Percentiles rank a stretch among this genome's conserved stretches.
Conservation (phyloP, 2,113 vertebrate species). For the Gnathonemus echidnorhynchus region DNA sequence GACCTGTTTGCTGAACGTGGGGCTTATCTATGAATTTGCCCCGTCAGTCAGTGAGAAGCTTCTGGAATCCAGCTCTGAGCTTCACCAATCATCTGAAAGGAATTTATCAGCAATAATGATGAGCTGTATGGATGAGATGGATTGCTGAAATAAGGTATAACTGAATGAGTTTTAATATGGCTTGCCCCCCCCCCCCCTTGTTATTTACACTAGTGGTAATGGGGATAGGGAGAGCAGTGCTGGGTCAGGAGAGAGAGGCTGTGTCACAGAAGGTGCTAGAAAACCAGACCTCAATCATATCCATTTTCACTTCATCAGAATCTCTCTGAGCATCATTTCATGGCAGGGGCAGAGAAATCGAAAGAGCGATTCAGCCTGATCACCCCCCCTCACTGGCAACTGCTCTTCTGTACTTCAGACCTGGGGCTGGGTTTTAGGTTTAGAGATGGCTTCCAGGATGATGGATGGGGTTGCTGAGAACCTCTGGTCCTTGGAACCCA, state of each 20-base stretch:
- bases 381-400: neutral
- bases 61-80: neutral
- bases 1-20: neutral
- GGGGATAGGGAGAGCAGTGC: neutral
- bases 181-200: neutral
- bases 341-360: neutral
- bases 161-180: neutral
- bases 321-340: neutral
- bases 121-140: neutral
- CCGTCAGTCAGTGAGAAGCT: neutral
- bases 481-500: neutral
- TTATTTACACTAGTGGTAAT: neutral
- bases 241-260: neutral
- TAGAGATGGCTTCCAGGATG: neutral
- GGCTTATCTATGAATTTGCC: neutral
- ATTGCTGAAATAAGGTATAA: neutral
- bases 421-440: neutral
- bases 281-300: neutral
- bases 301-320: neutral
- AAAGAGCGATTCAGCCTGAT: neutral
- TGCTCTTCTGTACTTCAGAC: neutral
- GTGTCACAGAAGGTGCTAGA: neutral
- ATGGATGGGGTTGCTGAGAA: neutral
- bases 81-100: neutral
- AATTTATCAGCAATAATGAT: neutral